Conservation (phyloP, 2,797 vertebrate genomes). For the Lepidocolaptes lacrymiger region DNA sequence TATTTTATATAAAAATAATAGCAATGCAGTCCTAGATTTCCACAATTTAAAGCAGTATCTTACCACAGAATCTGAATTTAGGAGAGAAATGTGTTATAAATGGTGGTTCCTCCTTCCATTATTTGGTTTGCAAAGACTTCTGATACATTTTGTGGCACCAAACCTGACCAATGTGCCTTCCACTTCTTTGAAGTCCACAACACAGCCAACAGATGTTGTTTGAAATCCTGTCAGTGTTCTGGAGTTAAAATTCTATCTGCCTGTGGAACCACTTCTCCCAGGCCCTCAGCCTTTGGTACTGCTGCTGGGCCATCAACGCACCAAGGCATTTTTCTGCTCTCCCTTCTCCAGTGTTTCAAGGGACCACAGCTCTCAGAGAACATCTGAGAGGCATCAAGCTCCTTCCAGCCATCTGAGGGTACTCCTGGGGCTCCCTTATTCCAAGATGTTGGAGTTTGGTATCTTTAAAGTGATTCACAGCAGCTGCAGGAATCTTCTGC, state of each 20-base stretch:
- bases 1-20: neutral
- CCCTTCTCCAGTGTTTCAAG: neutral
- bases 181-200: neutral
- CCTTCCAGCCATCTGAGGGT: neutral
- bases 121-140: neutral
- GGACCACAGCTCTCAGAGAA: neutral
- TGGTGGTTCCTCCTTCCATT: neutral
- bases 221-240: neutral
- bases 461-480: neutral
- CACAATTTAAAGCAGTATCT: neutral
- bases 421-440: neutral
- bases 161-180: neutral
- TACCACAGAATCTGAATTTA: neutral
- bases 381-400: neutral
- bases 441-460: neutral
- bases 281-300: neutral
- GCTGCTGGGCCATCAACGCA: neutral
- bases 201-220: neutral
- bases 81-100: neutral
- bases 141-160: neutral
- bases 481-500: constrained; percentile 14
- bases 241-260: neutral
- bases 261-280: neutral
- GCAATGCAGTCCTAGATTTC: neutral
- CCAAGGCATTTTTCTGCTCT: neutral